A percentile compares a stretch with the other conserved stretches of the same genome.
phyloP scores from a whole-genome alignment of 2,888 invertebrate species.

The Dermolepida albohirtum region DNA sequence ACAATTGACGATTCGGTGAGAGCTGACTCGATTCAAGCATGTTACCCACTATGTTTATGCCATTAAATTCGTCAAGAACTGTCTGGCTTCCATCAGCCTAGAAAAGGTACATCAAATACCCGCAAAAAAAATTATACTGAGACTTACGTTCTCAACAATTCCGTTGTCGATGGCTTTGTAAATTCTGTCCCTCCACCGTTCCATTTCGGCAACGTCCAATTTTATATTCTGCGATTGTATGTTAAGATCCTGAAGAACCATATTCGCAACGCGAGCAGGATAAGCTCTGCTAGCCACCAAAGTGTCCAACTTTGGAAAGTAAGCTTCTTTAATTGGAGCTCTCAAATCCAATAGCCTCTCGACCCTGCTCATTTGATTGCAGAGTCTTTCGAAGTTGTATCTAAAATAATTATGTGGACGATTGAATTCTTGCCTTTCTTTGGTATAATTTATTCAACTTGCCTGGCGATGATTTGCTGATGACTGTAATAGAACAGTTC shows the following conservation, averaged over 20 bases:
- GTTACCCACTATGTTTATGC: constrained; percentile 84
- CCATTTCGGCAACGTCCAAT: constrained; percentile 75
- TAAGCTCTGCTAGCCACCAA: constrained; percentile 78
- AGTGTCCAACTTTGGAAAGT: constrained; percentile 84
- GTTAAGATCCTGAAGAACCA: constrained; percentile 70
- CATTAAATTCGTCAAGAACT: constrained; percentile 72
- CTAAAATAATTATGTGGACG: constrained; percentile 60
- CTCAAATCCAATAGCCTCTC: constrained; percentile 73
- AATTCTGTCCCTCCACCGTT: constrained; percentile 79
- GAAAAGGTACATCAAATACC: not conserved
- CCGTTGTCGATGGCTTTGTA: constrained; percentile 76
- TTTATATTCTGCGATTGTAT: constrained; percentile 75
- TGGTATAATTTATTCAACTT: constrained; percentile 24
- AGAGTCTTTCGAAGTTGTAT: constrained; percentile 79
- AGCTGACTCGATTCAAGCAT: constrained; percentile 78
- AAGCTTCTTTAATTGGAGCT: constrained; percentile 77
- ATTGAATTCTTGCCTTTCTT: not conserved
- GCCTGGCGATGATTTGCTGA: constrained; percentile 70
- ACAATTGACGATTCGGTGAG: constrained; percentile 74
- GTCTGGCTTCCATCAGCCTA: constrained; percentile 71
- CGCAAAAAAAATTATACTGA: too few species aligned
- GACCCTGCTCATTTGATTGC: constrained; percentile 74
- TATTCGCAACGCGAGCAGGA: constrained; percentile 74
- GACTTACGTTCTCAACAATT: constrained; percentile 68
- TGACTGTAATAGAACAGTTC: constrained; percentile 84